Conservation (phyloP, 2,888 invertebrate species). For the Gymnosoma rotundatum region DNA sequence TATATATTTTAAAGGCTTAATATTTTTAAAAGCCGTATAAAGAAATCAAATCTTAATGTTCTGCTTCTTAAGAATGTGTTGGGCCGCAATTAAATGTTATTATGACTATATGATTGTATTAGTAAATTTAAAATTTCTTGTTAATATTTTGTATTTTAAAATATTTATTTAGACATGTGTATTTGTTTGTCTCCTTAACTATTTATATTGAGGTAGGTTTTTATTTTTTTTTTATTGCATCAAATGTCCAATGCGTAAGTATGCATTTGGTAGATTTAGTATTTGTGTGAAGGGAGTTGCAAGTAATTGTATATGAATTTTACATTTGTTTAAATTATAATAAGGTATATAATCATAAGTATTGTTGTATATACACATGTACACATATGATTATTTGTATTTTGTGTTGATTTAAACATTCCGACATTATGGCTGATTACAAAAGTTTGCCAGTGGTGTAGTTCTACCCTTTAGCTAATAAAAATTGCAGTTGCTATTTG, state of each 20-base stretch:
- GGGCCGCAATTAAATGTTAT: not conserved
- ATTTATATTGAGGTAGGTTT: constrained; percentile 38
- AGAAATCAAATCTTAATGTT: not conserved
- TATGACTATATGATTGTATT: not conserved
- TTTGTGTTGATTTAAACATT: constrained; percentile 8
- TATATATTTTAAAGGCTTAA: too few species aligned
- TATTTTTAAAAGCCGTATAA: not conserved
- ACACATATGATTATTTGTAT: not conserved
- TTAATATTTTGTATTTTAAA: constrained; percentile 44
- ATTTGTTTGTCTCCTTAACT: not conserved
- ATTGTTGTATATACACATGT: not conserved
- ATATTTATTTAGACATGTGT: constrained; percentile 13
- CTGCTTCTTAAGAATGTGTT: constrained; percentile 22
- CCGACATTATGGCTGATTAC: constrained; percentile 31
- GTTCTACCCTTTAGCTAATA: constrained; percentile 57
- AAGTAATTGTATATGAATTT: constrained; percentile 34
- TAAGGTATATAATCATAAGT: constrained; percentile 16
- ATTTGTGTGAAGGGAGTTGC: not conserved
- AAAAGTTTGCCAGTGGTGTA: constrained; percentile 22
- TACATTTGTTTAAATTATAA: constrained; percentile 13
- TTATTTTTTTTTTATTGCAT: constrained; percentile 5
- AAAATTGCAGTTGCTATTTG: constrained; percentile 46
- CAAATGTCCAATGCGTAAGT: constrained; percentile 2
- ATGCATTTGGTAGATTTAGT: constrained; percentile 3
- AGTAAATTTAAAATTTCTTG: constrained; percentile 35